Conservation (phyloP, 2,113 vertebrate species). For the Caloenas nicobarica region DNA sequence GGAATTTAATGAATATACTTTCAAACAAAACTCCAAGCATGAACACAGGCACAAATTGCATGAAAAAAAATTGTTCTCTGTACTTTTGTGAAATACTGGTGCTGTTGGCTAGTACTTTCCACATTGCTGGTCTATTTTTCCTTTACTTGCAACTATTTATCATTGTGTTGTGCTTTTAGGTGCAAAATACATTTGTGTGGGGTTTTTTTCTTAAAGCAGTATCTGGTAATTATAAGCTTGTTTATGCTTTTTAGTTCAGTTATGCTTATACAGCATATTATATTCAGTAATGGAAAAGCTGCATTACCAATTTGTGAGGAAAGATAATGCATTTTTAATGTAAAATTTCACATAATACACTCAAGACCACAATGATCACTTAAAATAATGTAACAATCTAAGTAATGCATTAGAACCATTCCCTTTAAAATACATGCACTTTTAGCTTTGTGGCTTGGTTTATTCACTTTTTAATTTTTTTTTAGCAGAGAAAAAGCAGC, state of each 20-base stretch:
- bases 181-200: neutral
- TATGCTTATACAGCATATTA: neutral
- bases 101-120: neutral
- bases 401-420: neutral
- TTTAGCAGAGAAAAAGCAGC: neutral
- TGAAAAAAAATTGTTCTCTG: neutral
- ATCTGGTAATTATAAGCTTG: neutral
- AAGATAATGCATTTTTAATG: neutral
- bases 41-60: conserved; percentile 11
- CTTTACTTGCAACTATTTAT: neutral
- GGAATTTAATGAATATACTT: neutral
- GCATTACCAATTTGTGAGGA: neutral
- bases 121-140: neutral
- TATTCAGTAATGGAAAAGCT: neutral
- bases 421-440: neutral
- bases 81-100: neutral
- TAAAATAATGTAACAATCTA: neutral
- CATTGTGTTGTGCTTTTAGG: neutral
- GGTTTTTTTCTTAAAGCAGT: neutral
- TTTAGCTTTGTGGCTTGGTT: neutral
- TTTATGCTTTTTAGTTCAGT: neutral
- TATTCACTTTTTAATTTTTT: neutral
- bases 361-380: neutral
- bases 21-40: conserved; percentile 3
- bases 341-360: neutral